Percentiles rank a stretch among this genome's conserved stretches.
Conservation (phyloP, 1,140 invertebrate genomes). For the Bombus breviceps region DNA sequence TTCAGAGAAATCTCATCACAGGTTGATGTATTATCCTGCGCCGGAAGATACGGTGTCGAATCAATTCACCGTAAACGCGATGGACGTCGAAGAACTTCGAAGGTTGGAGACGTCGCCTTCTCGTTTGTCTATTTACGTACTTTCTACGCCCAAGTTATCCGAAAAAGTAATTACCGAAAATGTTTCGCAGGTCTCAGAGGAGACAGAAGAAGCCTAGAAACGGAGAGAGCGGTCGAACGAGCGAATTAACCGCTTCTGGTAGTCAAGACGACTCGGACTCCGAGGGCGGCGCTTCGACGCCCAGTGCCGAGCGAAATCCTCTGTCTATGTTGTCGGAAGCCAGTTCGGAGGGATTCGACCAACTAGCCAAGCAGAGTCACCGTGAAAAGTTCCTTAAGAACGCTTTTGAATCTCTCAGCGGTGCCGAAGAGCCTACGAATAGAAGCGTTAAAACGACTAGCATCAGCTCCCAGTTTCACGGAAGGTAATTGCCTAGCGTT, state of each 20-base stretch:
- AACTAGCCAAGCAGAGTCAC: constrained; percentile 83
- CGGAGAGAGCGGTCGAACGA: constrained; percentile 80
- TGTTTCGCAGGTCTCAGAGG: constrained; percentile 85
- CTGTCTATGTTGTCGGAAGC: constrained; percentile 85
- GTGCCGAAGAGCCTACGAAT: constrained; percentile 83
- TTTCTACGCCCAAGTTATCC: rapidly evolving
- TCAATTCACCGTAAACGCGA: constrained; percentile 93
- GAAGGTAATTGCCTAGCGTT: constrained; percentile 68
- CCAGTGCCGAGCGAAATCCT: constrained; percentile 82
- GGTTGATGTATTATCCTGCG: constrained; percentile 83
- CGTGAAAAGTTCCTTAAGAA: constrained; percentile 90
- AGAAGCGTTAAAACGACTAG: constrained; percentile 74
- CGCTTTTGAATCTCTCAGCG: constrained; percentile 90
- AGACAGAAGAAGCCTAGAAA: constrained; percentile 86
- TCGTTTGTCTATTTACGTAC: too few species aligned
- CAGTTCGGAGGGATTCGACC: constrained; percentile 90
- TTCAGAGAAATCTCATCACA: constrained; percentile 85
- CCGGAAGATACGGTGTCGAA: constrained; percentile 83
- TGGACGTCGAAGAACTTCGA: constrained; percentile 92
- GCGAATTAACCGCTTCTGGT: constrained; percentile 85
- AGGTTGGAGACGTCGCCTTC: constrained; percentile 69
- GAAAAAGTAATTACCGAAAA: not conserved
- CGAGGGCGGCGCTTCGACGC: constrained; percentile 86
- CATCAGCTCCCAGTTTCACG: constrained; percentile 80
- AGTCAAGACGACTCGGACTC: constrained; percentile 87